Evolutionary conservation across 2,888 invertebrate genomes (phyloP).

Genomic region (Urechis unicinctus): DNA sequence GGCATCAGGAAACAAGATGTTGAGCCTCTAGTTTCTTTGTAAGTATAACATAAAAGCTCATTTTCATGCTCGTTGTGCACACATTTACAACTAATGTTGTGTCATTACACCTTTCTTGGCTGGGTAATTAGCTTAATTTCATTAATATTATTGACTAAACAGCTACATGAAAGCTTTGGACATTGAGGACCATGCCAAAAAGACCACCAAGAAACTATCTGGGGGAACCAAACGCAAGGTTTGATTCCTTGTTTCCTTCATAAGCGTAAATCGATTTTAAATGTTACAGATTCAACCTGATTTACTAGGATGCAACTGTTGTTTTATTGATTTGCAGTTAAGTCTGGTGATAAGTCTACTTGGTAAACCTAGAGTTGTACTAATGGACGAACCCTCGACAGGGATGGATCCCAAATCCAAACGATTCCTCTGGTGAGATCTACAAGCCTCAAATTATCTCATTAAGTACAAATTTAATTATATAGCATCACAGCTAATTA

Average conservation of each 20-base stretch:
- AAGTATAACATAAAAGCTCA: constrained; percentile 13
- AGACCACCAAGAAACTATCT: constrained; percentile 71
- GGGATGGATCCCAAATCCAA: constrained; percentile 85
- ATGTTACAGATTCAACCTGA: no score
- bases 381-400: constrained; percentile 78
- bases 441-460: no score
- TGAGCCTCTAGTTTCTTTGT: constrained; percentile 26
- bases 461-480: no score
- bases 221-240: constrained; percentile 78
- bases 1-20: constrained; percentile 61
- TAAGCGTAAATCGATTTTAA: no score
- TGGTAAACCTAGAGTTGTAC: constrained; percentile 69
- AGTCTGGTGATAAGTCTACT: constrained; percentile 82
- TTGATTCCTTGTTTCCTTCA: constrained; percentile 1
- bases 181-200: constrained; percentile 72
- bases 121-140: no score
- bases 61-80: background rate
- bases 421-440: constrained; percentile 54
- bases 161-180: constrained; percentile 64
- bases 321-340: constrained; percentile 51
- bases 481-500: background rate
- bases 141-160: no score
- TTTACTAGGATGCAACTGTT: no score
- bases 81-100: no score
- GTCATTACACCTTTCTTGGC: no score